These are phyloP conservation scores for Harpegnathos saltator DNA, from an alignment of 1,140 invertebrate species.

Conservation along the genomic window DNA sequence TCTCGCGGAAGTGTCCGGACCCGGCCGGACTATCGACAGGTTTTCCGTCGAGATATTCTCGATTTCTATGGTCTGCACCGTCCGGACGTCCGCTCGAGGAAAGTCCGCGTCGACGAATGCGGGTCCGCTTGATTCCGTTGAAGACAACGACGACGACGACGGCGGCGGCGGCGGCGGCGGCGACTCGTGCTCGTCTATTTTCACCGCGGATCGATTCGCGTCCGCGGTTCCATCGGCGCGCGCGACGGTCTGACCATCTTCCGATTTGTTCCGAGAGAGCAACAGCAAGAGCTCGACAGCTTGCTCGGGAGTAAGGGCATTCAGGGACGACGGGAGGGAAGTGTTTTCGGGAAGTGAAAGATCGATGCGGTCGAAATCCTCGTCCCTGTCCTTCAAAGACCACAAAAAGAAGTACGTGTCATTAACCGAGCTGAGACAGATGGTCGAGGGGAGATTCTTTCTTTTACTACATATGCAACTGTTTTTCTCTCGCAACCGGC, in stretches of 20 bases:
- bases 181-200: slow-evolving; percentile 1
- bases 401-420: slow-evolving; percentile 63
- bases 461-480: background rate
- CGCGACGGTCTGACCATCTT: slow-evolving; percentile 30
- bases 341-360: slow-evolving; percentile 64
- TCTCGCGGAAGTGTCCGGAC: background rate
- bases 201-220: slow-evolving; percentile 48
- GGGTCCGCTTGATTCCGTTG: slow-evolving; percentile 20
- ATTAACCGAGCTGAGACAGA: slow-evolving; percentile 38
- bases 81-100: slow-evolving; percentile 24
- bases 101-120: slow-evolving; percentile 27
- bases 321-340: slow-evolving; percentile 67
- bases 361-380: slow-evolving; percentile 72
- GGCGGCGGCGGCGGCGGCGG: no score
- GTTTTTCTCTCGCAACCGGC: background rate
- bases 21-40: background rate
- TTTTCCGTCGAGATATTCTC: slow-evolving; percentile 18
- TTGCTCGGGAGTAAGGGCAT: slow-evolving; percentile 77
- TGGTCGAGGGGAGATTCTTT: slow-evolving; percentile 3
- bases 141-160: background rate
- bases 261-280: slow-evolving; percentile 68
- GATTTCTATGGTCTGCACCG: slow-evolving; percentile 53
- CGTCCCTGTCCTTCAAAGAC: slow-evolving; percentile 81
- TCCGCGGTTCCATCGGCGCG: slow-evolving; percentile 2
- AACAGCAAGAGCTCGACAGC: slow-evolving; percentile 77